Base-by-base conservation (phyloP, 2,888 invertebrate species). In the Morpho deidamia region DNA sequence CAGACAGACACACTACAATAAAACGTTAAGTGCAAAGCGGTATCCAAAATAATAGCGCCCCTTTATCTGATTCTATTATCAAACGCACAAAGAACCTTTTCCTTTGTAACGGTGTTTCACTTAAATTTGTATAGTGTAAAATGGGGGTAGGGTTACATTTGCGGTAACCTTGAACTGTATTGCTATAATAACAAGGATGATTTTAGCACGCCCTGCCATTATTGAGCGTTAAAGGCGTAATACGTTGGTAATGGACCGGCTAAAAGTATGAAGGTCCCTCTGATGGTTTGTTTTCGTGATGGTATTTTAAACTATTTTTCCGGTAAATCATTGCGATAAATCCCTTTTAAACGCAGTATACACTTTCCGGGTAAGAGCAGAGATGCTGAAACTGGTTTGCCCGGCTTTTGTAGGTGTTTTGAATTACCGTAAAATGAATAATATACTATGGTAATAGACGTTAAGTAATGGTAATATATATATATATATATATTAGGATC, bases 1-100 rank as follows among this genome's bases (percentile, higher is more conserved):
- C 78, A 70, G 72, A 78, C 76, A 68, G 70, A 72, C 72, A 69
- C 65, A 70, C 61, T 58, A 67, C 64, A 64, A 63, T 63, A 59
- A 62, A 61, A 59, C 64, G 62, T 56, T 65, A 67, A 67, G 66
- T 65, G 63, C 58, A 47, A 56, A 55, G 55, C 56, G 45, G 53
- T 55, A 42, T 32, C 54, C 52, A 51, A 53, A 59, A 58, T 58
- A 55, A 54, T 50, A 54, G 37, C 45, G 33, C 40, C 8, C 41
- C 43, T 40, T 8, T 51, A 44, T 48, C 49, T 14, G 38, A 43
- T 49, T 49, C 56, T 59, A 56, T 56, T 56, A 41, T 54, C 9
- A 49, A 45, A 33, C 7, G n/a, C 12, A 51, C 45, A 59, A 51
- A 56, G 59, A n/a, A 33, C 23, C 42, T 49, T 60, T 59, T 62